Evolutionary conservation across 1,140 invertebrate species (phyloP).

Genomic region (Catajapyx aquilonaris): DNA sequence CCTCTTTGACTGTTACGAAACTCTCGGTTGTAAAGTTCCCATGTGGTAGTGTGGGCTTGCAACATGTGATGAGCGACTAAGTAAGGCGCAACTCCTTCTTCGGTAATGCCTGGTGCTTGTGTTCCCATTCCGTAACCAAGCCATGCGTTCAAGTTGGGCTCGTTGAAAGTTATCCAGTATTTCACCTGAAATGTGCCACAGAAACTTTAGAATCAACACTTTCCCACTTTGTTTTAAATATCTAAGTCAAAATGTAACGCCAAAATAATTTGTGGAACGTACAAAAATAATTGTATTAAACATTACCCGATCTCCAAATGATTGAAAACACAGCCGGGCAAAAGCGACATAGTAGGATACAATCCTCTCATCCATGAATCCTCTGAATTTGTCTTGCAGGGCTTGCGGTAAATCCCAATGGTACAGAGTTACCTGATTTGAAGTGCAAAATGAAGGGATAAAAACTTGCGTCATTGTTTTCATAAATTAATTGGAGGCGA

Average conservation of each 20-base stretch:
- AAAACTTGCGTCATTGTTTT: background rate
- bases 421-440: constrained; percentile 16
- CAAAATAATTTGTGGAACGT: too few species aligned
- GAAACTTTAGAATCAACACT: too few species aligned
- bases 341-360: background rate
- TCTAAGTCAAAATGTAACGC: too few species aligned
- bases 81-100: background rate
- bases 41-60: background rate
- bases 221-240: too few species aligned
- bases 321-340: background rate
- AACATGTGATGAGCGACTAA: background rate
- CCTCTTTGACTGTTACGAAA: background rate
- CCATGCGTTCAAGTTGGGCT: background rate
- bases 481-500: background rate
- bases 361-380: background rate
- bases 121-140: background rate
- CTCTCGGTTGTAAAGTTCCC: background rate
- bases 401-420: constrained; percentile 26
- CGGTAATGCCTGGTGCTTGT: background rate
- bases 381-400: constrained; percentile 14
- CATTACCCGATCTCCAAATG: background rate
- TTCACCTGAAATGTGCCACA: background rate
- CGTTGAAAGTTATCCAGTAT: background rate
- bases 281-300: too few species aligned
- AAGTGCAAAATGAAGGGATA: background rate